These are phyloP conservation scores for Hydrozoanthus gracilis DNA, from an alignment of 92 coral and sea anemone species.

Conservation along the genomic window DNA sequence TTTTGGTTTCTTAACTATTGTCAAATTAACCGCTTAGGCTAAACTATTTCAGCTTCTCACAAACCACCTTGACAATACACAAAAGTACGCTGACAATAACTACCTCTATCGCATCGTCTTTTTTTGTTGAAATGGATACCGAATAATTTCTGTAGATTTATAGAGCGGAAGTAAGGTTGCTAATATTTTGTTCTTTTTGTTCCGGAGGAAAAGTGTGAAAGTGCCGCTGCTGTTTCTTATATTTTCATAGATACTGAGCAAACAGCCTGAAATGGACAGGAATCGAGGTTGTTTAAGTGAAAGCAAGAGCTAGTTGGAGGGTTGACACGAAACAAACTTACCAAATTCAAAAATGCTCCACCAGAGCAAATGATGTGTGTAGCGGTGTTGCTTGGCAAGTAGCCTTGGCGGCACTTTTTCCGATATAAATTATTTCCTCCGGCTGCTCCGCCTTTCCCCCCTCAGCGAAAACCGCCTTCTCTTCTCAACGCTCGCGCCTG, in stretches of 20 bases:
- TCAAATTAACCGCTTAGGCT: neutral
- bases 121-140: neutral
- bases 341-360: neutral
- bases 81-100: neutral
- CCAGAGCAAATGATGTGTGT: neutral
- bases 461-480: neutral
- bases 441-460: neutral
- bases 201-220: neutral
- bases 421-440: neutral
- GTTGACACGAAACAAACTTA: neutral
- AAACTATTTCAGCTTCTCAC: neutral
- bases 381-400: neutral
- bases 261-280: neutral
- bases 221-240: neutral
- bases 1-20: neutral
- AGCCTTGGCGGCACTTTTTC: neutral
- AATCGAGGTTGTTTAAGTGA: neutral
- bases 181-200: neutral
- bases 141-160: neutral
- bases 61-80: neutral
- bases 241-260: neutral
- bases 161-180: constrained; percentile 2
- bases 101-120: neutral
- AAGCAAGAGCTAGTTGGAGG: neutral
- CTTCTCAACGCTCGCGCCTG: too few species aligned